Evolutionary conservation across 1,140 invertebrate genomes (phyloP).

Genomic region (Ridgeia piscesae): DNA sequence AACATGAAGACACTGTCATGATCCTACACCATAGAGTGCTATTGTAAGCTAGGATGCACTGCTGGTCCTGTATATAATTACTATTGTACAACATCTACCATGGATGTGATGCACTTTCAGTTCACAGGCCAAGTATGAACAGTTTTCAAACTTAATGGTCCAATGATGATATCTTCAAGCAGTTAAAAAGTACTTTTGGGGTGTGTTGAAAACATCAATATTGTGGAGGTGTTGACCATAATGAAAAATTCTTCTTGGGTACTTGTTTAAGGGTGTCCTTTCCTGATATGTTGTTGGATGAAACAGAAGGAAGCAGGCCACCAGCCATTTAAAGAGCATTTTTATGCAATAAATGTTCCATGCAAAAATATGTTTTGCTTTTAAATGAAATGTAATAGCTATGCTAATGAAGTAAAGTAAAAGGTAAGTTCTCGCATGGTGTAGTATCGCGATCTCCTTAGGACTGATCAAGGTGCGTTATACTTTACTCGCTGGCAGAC

Average conservation of each 20-base stretch:
- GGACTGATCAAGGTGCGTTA: too few species aligned
- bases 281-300: background rate
- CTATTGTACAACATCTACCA: background rate
- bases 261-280: background rate
- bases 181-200: background rate
- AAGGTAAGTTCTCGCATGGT: too few species aligned
- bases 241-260: background rate
- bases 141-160: background rate
- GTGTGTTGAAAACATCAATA: background rate
- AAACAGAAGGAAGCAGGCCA: background rate
- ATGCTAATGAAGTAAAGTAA: background rate
- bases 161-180: background rate
- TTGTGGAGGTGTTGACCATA: background rate
- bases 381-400: background rate
- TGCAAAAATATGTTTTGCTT: background rate
- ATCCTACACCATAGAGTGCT: background rate
- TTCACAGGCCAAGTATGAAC: background rate
- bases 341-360: background rate
- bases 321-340: background rate
- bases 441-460: too few species aligned
- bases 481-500: too few species aligned
- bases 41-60: background rate
- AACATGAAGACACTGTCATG: background rate
- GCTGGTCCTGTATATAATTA: background rate
- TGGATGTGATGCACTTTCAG: background rate